These are phyloP conservation scores for Littorina saxatilis DNA, from an alignment of 1,140 invertebrate species.

Conservation along the genomic window DNA sequence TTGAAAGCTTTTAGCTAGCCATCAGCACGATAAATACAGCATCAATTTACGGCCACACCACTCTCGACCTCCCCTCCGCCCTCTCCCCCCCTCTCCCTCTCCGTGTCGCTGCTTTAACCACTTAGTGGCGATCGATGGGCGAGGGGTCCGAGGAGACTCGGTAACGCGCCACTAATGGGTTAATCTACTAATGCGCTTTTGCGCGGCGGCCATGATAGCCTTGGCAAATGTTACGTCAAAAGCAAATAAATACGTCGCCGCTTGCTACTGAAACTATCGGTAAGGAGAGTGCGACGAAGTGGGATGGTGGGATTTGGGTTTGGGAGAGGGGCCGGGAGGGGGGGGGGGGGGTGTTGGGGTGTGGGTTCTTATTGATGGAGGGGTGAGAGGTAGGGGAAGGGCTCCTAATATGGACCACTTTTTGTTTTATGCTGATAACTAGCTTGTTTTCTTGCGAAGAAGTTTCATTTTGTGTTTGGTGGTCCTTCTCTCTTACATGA, in stretches of 20 bases:
- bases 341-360: background rate
- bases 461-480: no score
- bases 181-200: slow-evolving; percentile 37
- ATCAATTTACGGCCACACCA: background rate
- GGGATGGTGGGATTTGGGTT: no score
- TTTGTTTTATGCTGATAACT: no score
- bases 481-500: no score
- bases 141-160: background rate
- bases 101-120: slow-evolving; percentile 21
- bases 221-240: slow-evolving; percentile 7
- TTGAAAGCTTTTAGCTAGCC: slow-evolving; percentile 32
- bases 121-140: slow-evolving; percentile 18
- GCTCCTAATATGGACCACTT: no score
- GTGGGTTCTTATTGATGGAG: background rate
- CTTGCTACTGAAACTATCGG: background rate
- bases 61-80: background rate
- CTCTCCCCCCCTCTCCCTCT: background rate
- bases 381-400: background rate
- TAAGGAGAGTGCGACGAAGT: background rate
- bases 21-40: slow-evolving; percentile 26
- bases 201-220: background rate
- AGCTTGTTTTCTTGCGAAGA: no score
- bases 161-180: slow-evolving; percentile 24
- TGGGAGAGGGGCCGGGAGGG: background rate
- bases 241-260: background rate